Percentiles rank a stretch among this genome's conserved stretches.
Evolutionary conservation across 2,113 vertebrate species (phyloP).

Genomic region (Misgurnus anguillicaudatus): DNA sequence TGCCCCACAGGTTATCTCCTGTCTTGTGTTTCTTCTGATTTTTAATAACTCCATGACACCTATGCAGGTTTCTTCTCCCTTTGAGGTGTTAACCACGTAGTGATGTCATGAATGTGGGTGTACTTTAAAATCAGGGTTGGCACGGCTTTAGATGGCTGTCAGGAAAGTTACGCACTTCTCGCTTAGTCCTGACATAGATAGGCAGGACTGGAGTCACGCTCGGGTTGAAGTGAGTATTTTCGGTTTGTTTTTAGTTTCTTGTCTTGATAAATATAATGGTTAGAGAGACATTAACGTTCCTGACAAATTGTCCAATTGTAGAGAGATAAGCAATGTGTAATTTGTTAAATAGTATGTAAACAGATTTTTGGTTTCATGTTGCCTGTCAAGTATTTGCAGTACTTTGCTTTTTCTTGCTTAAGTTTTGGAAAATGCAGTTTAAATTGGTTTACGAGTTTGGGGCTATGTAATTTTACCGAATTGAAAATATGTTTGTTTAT

Average conservation of each 20-base stretch:
- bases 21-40: neutral
- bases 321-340: neutral
- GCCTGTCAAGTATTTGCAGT: neutral
- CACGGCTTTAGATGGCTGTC: constrained; percentile 56
- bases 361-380: neutral
- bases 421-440: no score
- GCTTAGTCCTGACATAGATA: constrained; percentile 37
- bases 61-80: neutral
- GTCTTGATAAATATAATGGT: neutral
- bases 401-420: neutral
- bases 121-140: constrained; percentile 56
- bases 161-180: constrained; percentile 35
- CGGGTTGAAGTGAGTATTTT: constrained; percentile 35
- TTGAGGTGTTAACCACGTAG: constrained; percentile 23
- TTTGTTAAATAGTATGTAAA: neutral
- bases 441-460: no score
- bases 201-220: constrained; percentile 18
- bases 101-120: constrained; percentile 67
- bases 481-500: neutral
- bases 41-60: neutral
- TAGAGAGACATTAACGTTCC: neutral
- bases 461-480: neutral
- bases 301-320: neutral
- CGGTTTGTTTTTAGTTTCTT: constrained; percentile 1
- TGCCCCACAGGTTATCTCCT: neutral